Percentiles rank a stretch among this genome's conserved stretches.
phyloP scores from a whole-genome alignment of 2,888 invertebrate genomes.

The Acanthacorydalis orientalis region DNA sequence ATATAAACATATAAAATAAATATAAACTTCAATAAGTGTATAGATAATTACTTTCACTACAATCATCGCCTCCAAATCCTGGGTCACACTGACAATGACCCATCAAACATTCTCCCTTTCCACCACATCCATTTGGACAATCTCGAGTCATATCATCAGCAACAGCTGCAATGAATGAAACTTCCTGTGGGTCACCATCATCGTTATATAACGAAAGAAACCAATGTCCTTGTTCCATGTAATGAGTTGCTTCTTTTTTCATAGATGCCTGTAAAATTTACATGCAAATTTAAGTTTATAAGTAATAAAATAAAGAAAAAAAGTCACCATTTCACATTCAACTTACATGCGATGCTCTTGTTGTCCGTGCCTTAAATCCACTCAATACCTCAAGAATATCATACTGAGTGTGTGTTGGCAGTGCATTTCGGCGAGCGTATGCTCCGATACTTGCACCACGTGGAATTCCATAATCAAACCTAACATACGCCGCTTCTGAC shows the following conservation, averaged over 20 bases:
- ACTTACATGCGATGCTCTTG: constrained; percentile 76
- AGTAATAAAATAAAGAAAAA: constrained; percentile 7
- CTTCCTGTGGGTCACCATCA: constrained; percentile 77
- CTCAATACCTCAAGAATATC: constrained; percentile 88
- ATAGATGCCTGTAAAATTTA: constrained; percentile 48
- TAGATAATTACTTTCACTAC: constrained; percentile 72
- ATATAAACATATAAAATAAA: constrained; percentile 7
- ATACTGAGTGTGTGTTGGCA: constrained; percentile 93
- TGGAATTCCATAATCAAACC: constrained; percentile 87
- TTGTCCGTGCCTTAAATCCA: constrained; percentile 73
- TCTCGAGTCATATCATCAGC: constrained; percentile 89
- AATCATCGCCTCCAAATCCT: constrained; percentile 91
- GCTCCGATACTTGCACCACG: constrained; percentile 86
- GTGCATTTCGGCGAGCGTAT: constrained; percentile 81
- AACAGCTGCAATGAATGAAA: constrained; percentile 65
- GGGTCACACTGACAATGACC: constrained; percentile 94
- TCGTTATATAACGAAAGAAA: constrained; percentile 93
- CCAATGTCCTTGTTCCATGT: constrained; percentile 94
- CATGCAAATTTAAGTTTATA: background rate
- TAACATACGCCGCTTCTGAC: constrained; percentile 82
- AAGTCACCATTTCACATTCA: constrained; percentile 10
- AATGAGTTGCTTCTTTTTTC: constrained; percentile 83
- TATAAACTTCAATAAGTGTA: background rate
- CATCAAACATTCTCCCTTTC: constrained; percentile 89
- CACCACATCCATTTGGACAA: constrained; percentile 91